Evolutionary conservation across 1,140 invertebrate species (phyloP).

Genomic region (Heterodera schachtii): DNA sequence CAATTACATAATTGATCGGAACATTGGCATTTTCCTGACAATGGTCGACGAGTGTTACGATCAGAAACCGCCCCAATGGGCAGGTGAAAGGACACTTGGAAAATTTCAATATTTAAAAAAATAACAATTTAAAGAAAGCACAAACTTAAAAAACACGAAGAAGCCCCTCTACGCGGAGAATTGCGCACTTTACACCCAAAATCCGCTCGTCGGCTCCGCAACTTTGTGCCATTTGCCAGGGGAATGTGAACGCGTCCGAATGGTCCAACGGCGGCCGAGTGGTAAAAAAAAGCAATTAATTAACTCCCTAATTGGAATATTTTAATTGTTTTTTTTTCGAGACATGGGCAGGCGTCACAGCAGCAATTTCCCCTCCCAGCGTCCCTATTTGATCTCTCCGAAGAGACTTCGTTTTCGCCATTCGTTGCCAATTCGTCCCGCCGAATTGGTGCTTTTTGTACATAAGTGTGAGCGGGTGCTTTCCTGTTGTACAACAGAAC

Average conservation of each 20-base stretch:
- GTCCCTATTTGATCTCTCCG: background rate
- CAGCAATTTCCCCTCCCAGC: background rate
- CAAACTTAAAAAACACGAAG: background rate
- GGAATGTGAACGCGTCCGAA: constrained; percentile 14
- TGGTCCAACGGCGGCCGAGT: constrained; percentile 19
- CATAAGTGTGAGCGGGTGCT: too few relatives aligned
- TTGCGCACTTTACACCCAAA: constrained; percentile 26
- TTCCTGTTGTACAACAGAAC: too few relatives aligned
- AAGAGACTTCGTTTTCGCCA: background rate
- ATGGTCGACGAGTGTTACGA: constrained; percentile 37
- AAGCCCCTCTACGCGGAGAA: constrained; percentile 39
- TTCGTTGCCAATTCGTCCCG: constrained; percentile 2
- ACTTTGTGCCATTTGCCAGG: constrained; percentile 8
- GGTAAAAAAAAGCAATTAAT: background rate
- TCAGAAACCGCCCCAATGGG: constrained; percentile 25
- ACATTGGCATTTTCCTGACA: constrained; percentile 37
- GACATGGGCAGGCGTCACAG: background rate
- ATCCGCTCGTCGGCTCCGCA: constrained; percentile 42
- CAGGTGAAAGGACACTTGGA: background rate
- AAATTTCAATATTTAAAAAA: background rate
- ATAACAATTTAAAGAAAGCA: constrained; percentile 3
- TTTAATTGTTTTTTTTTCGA: background rate
- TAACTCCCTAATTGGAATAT: background rate
- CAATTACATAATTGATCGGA: constrained; percentile 42
- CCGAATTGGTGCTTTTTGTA: background rate